Evolutionary conservation across 2,888 invertebrate genomes (phyloP).

Genomic region (Protophormia terraenovae): DNA sequence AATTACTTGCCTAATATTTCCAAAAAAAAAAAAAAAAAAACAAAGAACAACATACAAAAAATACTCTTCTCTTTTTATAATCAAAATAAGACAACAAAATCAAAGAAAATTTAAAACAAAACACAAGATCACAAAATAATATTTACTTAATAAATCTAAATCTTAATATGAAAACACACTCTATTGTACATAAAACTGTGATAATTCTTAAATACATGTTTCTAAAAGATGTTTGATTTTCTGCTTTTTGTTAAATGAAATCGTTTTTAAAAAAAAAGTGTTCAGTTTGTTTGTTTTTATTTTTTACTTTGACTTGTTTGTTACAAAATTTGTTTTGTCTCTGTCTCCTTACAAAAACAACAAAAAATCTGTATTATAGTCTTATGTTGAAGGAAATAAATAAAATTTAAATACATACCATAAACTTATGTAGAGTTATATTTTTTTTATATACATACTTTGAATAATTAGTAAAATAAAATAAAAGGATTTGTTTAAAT

Average conservation of each 20-base stretch:
- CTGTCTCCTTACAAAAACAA: conserved; percentile 42
- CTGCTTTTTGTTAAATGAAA: conserved; percentile 14
- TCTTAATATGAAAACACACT: conserved; percentile 50
- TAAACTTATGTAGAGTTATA: not conserved
- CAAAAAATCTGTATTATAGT: conserved; percentile 76
- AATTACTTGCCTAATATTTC: conserved; percentile 49
- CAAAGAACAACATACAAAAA: conserved; percentile 30
- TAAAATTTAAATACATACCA: conserved; percentile 53
- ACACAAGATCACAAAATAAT: conserved; percentile 54
- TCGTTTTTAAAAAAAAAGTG: not conserved
- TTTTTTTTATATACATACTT: not conserved
- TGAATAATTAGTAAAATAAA: not conserved
- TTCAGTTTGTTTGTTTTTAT: conserved; percentile 37
- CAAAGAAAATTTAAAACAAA: conserved; percentile 39
- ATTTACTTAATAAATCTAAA: conserved; percentile 69
- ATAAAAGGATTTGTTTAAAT: not conserved
- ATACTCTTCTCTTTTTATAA: conserved; percentile 28
- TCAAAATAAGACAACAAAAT: conserved; percentile 30
- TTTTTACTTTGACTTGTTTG: conserved; percentile 37
- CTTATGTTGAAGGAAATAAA: conserved; percentile 75
- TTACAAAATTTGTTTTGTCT: conserved; percentile 28
- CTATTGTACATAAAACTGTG: conserved; percentile 78
- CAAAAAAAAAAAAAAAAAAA: conserved; percentile 28
- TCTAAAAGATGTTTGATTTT: conserved; percentile 51
- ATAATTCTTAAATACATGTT: conserved; percentile 73